Percentiles rank a stretch among this genome's conserved stretches.
These are phyloP conservation scores for Ochropacha duplaris DNA, from an alignment of 2,888 invertebrate genomes.

Conservation along the genomic window DNA sequence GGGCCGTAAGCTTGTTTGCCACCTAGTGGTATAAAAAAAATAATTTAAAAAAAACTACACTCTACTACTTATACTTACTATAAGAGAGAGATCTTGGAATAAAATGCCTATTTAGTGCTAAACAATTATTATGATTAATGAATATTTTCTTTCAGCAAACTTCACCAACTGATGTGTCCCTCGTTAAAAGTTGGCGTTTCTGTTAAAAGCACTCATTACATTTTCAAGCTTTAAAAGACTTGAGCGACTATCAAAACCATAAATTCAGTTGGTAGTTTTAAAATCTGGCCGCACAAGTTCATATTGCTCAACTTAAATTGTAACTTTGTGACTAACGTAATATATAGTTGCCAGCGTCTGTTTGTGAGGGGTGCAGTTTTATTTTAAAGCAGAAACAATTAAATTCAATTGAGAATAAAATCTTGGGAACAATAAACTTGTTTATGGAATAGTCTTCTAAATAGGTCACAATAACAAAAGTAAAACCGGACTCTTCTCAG, in stretches of 20 bases:
- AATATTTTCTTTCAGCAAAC: no score
- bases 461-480: background rate
- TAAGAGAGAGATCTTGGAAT: no score
- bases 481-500: no score
- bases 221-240: background rate
- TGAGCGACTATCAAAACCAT: background rate
- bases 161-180: no score
- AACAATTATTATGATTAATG: no score
- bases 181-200: no score
- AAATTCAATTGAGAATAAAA: background rate
- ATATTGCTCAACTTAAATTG: background rate
- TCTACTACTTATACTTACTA: no score
- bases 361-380: background rate
- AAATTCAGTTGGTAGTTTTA: background rate
- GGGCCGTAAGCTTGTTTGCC: no score
- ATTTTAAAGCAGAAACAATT: background rate
- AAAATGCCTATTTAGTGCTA: no score
- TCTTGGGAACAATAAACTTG: background rate
- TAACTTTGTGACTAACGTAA: background rate
- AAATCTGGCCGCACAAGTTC: background rate
- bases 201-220: background rate
- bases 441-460: background rate
- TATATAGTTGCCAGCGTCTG: background rate
- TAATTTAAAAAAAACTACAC: no score
- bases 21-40: no score